Base-by-base conservation (phyloP, 2,888 invertebrate genomes). In the Glomeris marginata region DNA sequence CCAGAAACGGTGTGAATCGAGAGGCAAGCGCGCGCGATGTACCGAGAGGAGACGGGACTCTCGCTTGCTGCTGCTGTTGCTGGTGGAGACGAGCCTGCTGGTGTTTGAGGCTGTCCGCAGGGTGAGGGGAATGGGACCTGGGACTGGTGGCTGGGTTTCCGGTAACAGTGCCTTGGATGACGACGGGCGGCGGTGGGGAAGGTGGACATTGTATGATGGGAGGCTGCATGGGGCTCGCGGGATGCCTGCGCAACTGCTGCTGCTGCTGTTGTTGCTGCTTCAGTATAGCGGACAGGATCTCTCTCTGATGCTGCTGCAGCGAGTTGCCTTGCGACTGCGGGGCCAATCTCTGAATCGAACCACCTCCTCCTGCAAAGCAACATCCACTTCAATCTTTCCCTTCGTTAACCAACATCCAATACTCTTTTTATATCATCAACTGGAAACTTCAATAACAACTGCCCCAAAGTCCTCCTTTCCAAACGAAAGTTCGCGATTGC, bases 221-320 rank as follows among this genome's bases (percentile, higher is more conserved):
- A 33, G 49, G 53, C 21, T 49, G 50, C 13, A 52, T 49, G 8
- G 51, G 45, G 15, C 48, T 42, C 1, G 50, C 34, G 18, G 40
- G 40, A 33, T 21, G 43, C 15, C 37, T 45, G 33, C 47, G 34
- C 34, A 50, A 21, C 15, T 54, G 52, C 36, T 53, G 53, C 41
- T 55, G 57, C 55, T 43, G 53, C 18, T 57, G 58, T 37, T 55
- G 65, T 48, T 72, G 72, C 59, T 72, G 64, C 60, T 75, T 78
- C 52, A 83, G 67, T 51, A 82, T 80, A 54, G 77, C 76, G 54
- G 76, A 71, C 56, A 83, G 70, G 59, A 81, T 73, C 58, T 83
- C 83, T 37, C 81, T 75, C 61, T 83, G 81, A 13, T 47, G 51
- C 21, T 51, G 47, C 38, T 51, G 51, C 15, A 51, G 28, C 16